phyloP scores from a whole-genome alignment of 2,888 invertebrate species.

The Oligia latruncula region DNA sequence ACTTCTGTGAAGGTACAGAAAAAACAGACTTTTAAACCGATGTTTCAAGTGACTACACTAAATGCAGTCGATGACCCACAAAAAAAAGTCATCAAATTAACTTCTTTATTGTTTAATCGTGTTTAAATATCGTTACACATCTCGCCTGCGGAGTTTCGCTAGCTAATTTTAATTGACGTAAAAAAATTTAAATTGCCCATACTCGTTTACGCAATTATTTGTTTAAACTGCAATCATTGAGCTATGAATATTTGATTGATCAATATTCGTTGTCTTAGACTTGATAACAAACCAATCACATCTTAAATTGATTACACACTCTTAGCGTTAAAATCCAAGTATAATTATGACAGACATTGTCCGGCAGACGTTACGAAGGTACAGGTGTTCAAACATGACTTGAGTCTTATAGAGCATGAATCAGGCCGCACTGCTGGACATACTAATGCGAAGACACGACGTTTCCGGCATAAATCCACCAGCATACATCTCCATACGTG shows the following conservation, averaged over 20 bases:
- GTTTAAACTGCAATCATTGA: not conserved
- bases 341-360: conserved; percentile 33
- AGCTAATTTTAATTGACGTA: not conserved
- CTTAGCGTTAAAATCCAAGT: conserved; percentile 27
- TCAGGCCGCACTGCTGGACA: conserved; percentile 72
- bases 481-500: conserved; percentile 69
- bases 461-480: conserved; percentile 81
- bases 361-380: conserved; percentile 53
- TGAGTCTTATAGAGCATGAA: conserved; percentile 72
- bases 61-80: not conserved
- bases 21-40: not conserved
- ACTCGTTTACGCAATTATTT: not conserved
- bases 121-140: not conserved
- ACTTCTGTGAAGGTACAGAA: not conserved
- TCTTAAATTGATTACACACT: conserved; percentile 2
- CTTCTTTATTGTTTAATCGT: not conserved
- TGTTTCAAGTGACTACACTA: not conserved
- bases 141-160: not conserved
- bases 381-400: conserved; percentile 73
- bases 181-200: not conserved
- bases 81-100: not conserved
- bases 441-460: conserved; percentile 77
- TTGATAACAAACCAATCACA: conserved; percentile 1
- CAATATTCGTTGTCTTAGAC: not conserved
- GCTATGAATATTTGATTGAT: not conserved